These are phyloP conservation scores for Bubo bubo DNA, from an alignment of 2,113 vertebrate species.

Conservation along the genomic window DNA sequence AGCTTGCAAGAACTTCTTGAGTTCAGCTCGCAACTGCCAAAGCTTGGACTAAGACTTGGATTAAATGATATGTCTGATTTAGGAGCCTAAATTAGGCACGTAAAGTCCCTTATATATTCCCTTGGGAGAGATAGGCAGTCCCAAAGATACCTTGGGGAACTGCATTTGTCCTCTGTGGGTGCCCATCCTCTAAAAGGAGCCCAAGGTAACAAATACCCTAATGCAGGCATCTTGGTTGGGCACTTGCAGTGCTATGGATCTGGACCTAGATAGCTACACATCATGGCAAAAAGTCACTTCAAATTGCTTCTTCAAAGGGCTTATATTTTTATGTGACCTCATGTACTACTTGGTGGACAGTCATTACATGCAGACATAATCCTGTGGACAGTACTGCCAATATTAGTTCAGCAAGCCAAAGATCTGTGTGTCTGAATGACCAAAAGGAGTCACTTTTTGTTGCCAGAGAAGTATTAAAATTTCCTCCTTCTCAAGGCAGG, in stretches of 20 bases:
- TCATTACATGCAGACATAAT: accelerated
- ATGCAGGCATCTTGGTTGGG: not conserved
- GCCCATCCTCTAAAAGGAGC: not conserved
- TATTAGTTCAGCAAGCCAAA: not conserved
- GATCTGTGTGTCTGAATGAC: not conserved
- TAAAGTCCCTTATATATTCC: not conserved
- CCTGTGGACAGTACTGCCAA: not conserved
- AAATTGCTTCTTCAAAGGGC: not conserved
- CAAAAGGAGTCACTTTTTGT: slow-evolving; percentile 3
- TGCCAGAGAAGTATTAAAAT: slow-evolving; percentile 37
- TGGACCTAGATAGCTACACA: not conserved
- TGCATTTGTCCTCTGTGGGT: not conserved
- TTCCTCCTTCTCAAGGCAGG: slow-evolving; percentile 24
- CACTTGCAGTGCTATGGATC: not conserved
- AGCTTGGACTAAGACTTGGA: not conserved
- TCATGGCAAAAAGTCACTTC: not conserved
- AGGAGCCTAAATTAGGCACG: not conserved
- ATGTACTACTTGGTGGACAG: not conserved
- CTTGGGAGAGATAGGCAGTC: accelerated
- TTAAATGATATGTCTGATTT: not conserved
- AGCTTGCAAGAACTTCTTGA: not conserved
- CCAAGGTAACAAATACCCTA: not conserved
- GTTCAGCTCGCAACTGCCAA: not conserved
- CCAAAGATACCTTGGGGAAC: not conserved
- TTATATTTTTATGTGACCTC: not conserved